Evolutionary conservation across 2,797 vertebrate species (phyloP), one percentile per base, ranked within the genome.

Genomic region (Sebastes taczanowskii): DNA sequence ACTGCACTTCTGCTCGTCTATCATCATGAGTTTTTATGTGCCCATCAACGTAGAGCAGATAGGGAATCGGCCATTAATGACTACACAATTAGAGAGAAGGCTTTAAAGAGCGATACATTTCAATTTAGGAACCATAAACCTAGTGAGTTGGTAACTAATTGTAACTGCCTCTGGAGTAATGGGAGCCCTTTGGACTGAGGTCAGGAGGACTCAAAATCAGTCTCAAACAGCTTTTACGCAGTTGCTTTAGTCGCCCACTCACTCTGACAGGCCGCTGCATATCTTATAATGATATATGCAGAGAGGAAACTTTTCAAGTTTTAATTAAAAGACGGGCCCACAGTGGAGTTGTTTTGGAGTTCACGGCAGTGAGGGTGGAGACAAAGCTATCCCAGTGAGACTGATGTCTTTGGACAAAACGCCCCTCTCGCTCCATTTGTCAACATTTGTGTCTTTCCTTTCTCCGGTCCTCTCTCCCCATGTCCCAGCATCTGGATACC

Each of bases 171-270:
- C 55, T 81, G 79, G 82, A 90, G 83, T 83, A 90, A 92, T 89
- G 88, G 83, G 80, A 68, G 72, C 42, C 87, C 77, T 91, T 85
- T 87, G 83, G 87, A 86, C 86, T 77, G 94, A 95, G 97, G 97
- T 97, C 97, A 97, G 94, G 95, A 96, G 94, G 96, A 97, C 96
- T 96, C 96, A 96, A 97, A 97, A 97, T 97, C 96, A 95, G 96
- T 97, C 96, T 97, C 95, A 95, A 97, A 96, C 96, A 96, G 95
- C 81, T 97, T 97, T 97, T 97, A 97, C 95, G 95, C 93, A 91
- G 94, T 95, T 94, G 92, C 75, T 80, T 75, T 16, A 77, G 71
- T 87, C 69, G n/a, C 75, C 75, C 80, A 88, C 83, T 88, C 78
- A 62, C 35, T 82, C 78, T 84, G 81, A 85, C 82, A 86, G 59